Base-by-base conservation (phyloP, 2,888 invertebrate species). In the Dorcus parallelipipedus region DNA sequence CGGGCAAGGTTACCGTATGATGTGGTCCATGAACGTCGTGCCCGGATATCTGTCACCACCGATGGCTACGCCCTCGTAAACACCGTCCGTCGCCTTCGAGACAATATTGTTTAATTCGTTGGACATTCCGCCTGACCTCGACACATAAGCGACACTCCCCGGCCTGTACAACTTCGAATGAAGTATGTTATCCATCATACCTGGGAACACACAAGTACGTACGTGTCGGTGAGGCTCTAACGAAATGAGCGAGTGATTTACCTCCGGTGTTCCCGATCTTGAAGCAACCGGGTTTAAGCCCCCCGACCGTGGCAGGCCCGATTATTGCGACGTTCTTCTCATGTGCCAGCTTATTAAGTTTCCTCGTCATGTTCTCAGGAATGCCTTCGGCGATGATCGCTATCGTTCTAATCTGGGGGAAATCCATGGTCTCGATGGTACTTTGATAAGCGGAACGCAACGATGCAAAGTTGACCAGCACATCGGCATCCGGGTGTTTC, bases 181-280 rank as follows among this genome's bases (percentile, higher is more conserved):
- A 1, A 99, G 81, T 67, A 99, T 97, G 76, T 99, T 99, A 78
- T 99, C 99, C 84, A 99, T 91, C 98, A 99, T 99, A 58, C 68
- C 67, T 67, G 43, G 10, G 38, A 52, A 48, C 40, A 47, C 14
- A 26, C 3, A 4, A 26, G 26, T 26, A 26, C 26, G 1, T 4
- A 26, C 4, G 2, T 26, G 3, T 26, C 14, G 14, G 14, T 14
- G 26, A 26, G 26, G 26, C 5, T 26, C 3, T 3, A 26, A 3
- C 3, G 5, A 26, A 26, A 26, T 26, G 26, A 26, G 26, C 9
- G n/a, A 9, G 9, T 8, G 33, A 54, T 47, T 57, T 53, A 67
- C 99, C 99, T 9, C 98, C 99, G 0, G 99, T 99, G 82, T 99
- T 99, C 56, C 97, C 97, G 69, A 99, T 99, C 81, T 98, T 99